These are phyloP conservation scores for Virgularia gustaviana DNA, from an alignment of 92 coral and sea anemone species.

Conservation along the genomic window DNA sequence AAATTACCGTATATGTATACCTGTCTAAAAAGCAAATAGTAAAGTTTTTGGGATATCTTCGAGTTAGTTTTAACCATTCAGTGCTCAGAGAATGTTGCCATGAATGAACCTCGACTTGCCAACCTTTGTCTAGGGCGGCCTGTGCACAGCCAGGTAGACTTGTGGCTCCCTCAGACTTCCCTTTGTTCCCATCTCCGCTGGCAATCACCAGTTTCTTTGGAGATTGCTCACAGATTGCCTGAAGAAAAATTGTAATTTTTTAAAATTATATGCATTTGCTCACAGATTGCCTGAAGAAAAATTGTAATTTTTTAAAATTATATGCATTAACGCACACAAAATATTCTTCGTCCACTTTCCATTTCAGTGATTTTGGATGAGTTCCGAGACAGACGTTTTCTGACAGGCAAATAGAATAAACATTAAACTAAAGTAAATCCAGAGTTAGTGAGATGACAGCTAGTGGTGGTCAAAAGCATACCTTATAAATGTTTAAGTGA, in stretches of 20 bases:
- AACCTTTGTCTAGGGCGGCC: constrained; percentile 83
- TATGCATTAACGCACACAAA: too few species aligned
- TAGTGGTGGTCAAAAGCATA: background rate
- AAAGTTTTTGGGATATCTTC: constrained; percentile 68
- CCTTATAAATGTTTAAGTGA: constrained; percentile 94
- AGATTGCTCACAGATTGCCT: constrained; percentile 89
- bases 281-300: constrained; percentile 75
- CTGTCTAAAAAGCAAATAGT: constrained; percentile 79
- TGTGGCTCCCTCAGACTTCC: constrained; percentile 91
- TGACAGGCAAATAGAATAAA: too few species aligned
- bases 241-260: background rate
- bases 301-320: background rate
- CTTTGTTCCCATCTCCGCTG: constrained; percentile 94
- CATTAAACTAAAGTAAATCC: too few species aligned
- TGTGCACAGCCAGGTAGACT: constrained; percentile 96
- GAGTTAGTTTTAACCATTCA: constrained; percentile 92
- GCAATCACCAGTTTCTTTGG: constrained; percentile 84
- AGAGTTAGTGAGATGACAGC: too few species aligned
- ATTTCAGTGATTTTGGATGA: too few species aligned
- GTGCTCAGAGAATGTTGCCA: constrained; percentile 93
- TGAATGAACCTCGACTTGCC: constrained; percentile 93
- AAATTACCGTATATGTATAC: constrained; percentile 49
- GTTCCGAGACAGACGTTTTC: too few species aligned
- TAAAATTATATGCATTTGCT: too few species aligned
- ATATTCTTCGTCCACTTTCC: too few species aligned